These are phyloP conservation scores for Bergia puertoricense DNA, from an alignment of 92 coral and sea anemone species.

Conservation along the genomic window DNA sequence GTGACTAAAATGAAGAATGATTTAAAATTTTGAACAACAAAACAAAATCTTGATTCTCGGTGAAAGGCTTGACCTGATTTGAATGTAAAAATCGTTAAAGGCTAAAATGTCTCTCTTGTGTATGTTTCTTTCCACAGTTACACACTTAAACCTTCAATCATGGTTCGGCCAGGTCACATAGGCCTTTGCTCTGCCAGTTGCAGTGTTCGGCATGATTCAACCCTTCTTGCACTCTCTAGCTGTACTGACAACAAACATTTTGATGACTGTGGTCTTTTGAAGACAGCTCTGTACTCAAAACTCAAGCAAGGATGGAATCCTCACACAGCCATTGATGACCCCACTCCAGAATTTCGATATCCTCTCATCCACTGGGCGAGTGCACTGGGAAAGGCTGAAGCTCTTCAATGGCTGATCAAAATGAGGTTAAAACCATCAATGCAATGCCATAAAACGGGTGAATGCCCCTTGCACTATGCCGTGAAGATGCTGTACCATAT, in stretches of 20 bases:
- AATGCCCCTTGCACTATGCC: conserved; percentile 32
- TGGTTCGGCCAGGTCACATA: conserved; percentile 37
- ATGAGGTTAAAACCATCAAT: conserved; percentile 41
- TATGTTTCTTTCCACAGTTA: conserved; percentile 1
- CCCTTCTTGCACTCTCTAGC: conserved; percentile 31
- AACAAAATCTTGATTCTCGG: too few relatives aligned
- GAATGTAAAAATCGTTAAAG: neutral
- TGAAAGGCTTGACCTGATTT: too few relatives aligned
- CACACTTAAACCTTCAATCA: conserved; percentile 7
- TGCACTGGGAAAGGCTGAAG: conserved; percentile 37
- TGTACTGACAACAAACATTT: conserved; percentile 39
- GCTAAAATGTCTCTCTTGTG: too few relatives aligned
- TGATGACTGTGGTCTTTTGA: conserved; percentile 39
- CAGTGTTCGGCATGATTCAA: conserved; percentile 32
- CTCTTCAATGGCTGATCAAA: conserved; percentile 38
- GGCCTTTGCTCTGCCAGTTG: conserved; percentile 17
- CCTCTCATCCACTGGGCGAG: conserved; percentile 42
- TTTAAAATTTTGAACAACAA: too few relatives aligned
- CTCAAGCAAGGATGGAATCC: conserved; percentile 39
- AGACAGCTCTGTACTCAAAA: conserved; percentile 39
- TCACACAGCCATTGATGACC: conserved; percentile 32
- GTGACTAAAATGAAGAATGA: too few relatives aligned
- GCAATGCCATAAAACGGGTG: conserved; percentile 31
- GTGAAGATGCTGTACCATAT: conserved; percentile 33
- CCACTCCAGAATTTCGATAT: conserved; percentile 5